Evolutionary conservation across 2,888 invertebrate genomes (phyloP), one percentile per base, ranked within the genome.

Genomic region (Choristoneura rosaceana): DNA sequence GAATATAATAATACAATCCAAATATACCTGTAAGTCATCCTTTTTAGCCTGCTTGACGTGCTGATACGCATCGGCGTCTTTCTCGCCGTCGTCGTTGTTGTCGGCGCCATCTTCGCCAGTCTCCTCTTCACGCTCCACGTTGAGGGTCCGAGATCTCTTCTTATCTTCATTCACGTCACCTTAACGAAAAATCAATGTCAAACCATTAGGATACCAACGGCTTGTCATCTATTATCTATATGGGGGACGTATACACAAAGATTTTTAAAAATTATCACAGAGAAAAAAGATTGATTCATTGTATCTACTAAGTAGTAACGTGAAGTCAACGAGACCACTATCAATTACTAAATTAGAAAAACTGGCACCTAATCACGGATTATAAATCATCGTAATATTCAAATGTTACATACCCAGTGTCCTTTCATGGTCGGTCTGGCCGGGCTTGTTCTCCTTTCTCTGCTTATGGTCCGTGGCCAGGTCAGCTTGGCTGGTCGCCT

Each of bases 31-130:
- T 70, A 96, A 95, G 82, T 97, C 96, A 76, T 95, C 95, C 73
- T 96, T 95, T 74, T 97, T 96, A 0, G 97, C 96, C 77, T 98
- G 96, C 81, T 97, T 96, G 3, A 98, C 96, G 84, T 98, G 98
- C 84, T 98, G 97, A 88, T 96, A 98, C 75, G 97, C 95, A 74
- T 97, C 96, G 2, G 90, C 95, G 4, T 94, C 90, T 41, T 91
- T 89, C 0, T 93, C 90, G 0, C 92, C 89, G 12, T 91, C 83
- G 25, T 95, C 89, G 17, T 95, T 91, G 1, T 77, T 80, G 0
- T 89, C 86, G 0, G 90, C 92, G 0, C 94, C 92, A 12, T 95
- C 95, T 10, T 95, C 92, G 0, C 90, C 87, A 9, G 88, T 83
- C 15, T 94, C 88, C 0, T 92, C 90, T 3, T 94, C 94, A 9